These are phyloP conservation scores for Caenorhabditis doughertyi DNA, from an alignment of 2,888 invertebrate genomes.

Conservation along the genomic window DNA sequence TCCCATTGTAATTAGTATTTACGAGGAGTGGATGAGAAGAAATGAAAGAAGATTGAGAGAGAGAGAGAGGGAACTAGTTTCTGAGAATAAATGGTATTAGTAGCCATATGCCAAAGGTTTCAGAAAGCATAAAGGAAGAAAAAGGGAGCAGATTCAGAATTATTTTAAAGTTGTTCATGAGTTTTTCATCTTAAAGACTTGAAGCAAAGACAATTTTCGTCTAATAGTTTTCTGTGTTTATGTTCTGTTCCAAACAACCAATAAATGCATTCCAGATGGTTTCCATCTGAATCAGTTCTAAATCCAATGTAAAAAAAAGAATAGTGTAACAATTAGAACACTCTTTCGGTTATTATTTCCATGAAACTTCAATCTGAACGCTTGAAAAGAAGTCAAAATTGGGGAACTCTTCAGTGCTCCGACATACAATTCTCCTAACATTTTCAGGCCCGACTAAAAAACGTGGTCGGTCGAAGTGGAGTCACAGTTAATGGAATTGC, in stretches of 20 bases:
- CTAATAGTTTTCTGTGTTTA: not conserved
- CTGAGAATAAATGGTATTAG: not conserved
- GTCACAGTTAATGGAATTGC: slow-evolving; percentile 63
- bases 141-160: not conserved
- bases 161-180: no score
- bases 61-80: slow-evolving; percentile 53
- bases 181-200: no score
- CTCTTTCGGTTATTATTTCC: not conserved
- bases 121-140: not conserved
- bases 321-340: slow-evolving; percentile 27
- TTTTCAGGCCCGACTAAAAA: slow-evolving; percentile 66
- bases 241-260: not conserved
- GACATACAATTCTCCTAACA: not conserved
- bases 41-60: not conserved
- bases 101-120: not conserved
- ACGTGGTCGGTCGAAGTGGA: slow-evolving; percentile 62
- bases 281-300: slow-evolving; percentile 15
- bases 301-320: not conserved
- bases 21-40: slow-evolving; percentile 26
- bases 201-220: not conserved
- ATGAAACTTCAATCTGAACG: slow-evolving; percentile 7
- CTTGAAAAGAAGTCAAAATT: not conserved
- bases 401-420: no score
- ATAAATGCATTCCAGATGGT: slow-evolving; percentile 22
- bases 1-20: slow-evolving; percentile 58